These are phyloP conservation scores for Aptenodytes patagonicus DNA, from an alignment of 2,113 vertebrate species.

Conservation along the genomic window DNA sequence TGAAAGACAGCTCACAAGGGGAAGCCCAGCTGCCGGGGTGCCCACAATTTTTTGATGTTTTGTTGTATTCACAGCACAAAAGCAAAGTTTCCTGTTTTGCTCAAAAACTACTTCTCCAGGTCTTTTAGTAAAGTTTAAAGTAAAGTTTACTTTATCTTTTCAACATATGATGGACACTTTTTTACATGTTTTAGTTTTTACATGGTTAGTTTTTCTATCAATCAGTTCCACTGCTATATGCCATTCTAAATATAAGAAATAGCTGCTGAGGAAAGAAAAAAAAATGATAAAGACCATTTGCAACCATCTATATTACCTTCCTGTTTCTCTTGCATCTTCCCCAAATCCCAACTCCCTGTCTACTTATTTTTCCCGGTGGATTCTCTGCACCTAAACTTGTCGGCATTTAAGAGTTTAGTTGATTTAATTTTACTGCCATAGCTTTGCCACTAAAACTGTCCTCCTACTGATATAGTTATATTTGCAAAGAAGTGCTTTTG, in stretches of 20 bases:
- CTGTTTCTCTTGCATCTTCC: not conserved
- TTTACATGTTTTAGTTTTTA: not conserved
- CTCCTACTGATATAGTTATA: not conserved
- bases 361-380: not conserved
- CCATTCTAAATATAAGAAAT: not conserved
- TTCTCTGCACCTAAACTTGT: not conserved
- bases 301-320: not conserved
- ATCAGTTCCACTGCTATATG: not conserved
- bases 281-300: not conserved
- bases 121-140: not conserved
- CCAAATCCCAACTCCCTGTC: not conserved
- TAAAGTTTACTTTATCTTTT: not conserved
- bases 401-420: not conserved
- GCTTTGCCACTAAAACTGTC: not conserved
- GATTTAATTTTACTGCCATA: slow-evolving; percentile 22
- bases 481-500: not conserved
- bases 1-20: not conserved
- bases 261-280: not conserved
- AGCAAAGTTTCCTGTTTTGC: not conserved
- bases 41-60: not conserved
- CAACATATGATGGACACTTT: not conserved
- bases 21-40: not conserved
- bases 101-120: not conserved
- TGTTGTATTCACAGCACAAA: not conserved
- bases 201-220: not conserved